phyloP scores from a whole-genome alignment of 1,140 invertebrate genomes.

The Bombus superbus region DNA sequence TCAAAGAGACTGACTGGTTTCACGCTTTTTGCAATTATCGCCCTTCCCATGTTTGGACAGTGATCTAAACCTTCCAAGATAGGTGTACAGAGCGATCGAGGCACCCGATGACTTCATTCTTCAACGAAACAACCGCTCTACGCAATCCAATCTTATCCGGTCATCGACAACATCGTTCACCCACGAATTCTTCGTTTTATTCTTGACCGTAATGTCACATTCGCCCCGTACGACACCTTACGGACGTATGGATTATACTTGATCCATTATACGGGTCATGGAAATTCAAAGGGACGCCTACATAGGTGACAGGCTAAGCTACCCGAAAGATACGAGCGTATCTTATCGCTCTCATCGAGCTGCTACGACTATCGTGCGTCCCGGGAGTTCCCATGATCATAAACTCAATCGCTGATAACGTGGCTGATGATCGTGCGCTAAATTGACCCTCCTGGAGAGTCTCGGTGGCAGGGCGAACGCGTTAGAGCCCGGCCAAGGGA shows the following conservation, averaged over 20 bases:
- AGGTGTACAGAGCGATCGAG: background rate
- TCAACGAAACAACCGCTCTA: background rate
- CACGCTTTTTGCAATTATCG: too few relatives aligned
- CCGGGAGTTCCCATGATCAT: conserved; percentile 35
- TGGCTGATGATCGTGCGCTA: conserved; percentile 29
- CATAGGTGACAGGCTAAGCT: background rate
- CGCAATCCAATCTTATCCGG: background rate
- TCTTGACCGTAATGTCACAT: background rate
- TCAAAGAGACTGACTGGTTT: too few relatives aligned
- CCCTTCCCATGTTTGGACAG: background rate
- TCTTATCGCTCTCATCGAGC: background rate
- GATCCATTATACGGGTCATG: too few relatives aligned
- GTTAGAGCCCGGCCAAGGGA: conserved; percentile 4
- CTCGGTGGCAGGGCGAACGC: background rate
- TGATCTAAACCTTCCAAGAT: background rate
- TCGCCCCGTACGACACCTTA: too few relatives aligned
- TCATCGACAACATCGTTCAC: too few relatives aligned
- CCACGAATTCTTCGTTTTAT: too few relatives aligned
- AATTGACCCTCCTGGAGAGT: conserved; percentile 32
- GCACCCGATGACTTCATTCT: background rate
- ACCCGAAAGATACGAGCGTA: conserved; percentile 1
- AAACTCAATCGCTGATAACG: conserved; percentile 44
- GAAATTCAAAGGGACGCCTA: background rate
- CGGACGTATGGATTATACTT: too few relatives aligned
- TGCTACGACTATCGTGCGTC: background rate